Base-by-base conservation (phyloP, 2,797 vertebrate genomes). In the Sebastes oblongus region DNA sequence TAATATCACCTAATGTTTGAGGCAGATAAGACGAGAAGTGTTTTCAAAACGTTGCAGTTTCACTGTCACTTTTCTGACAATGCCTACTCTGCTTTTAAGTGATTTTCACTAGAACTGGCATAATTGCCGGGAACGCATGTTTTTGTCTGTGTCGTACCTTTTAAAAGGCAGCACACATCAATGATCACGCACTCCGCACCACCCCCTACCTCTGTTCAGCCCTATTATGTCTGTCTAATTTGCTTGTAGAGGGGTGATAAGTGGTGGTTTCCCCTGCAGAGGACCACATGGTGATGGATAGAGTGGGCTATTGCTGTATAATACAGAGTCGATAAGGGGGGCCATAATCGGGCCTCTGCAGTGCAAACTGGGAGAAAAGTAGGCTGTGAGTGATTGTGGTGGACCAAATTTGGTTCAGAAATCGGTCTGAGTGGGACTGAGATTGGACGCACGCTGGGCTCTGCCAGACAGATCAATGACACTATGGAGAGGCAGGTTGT, bases 211-310 rank as follows among this genome's bases (percentile, higher is more conserved):
- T 69, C 80, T 50, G 29, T 75, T 88, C 56, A 82, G 64, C 55
- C 73, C 81, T 70, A 65, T 90, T 82, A 87, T 72, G n/a, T 77
- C 58, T 67, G 58, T 87, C 84, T 90, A 91, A 91, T 92, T 86
- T 80, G 46, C 83, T 79, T 75, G 78, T 79, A 69, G 87, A 75
- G 68, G 65, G 82, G 66, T 85, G 87, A 87, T 86, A 85, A 92
- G 87, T 93, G 83, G 62, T 55, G 66, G 65, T 68, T 88, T 88
- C 65, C 60, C 66, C 65, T 64, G 66, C 46, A 82, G 60, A 73
- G 68, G 82, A 83, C 39, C 36, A 25, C 65, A 50, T 1, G 2
- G 71, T 86, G 88, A 92, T 82, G 60, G 78, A 89, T 82, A 55
- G 77, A 86, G 70, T 34, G 55, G 69, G 80, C 66, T 61, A 68